phyloP scores from a whole-genome alignment of 2,797 vertebrate species.

The Sebastes reedi region DNA sequence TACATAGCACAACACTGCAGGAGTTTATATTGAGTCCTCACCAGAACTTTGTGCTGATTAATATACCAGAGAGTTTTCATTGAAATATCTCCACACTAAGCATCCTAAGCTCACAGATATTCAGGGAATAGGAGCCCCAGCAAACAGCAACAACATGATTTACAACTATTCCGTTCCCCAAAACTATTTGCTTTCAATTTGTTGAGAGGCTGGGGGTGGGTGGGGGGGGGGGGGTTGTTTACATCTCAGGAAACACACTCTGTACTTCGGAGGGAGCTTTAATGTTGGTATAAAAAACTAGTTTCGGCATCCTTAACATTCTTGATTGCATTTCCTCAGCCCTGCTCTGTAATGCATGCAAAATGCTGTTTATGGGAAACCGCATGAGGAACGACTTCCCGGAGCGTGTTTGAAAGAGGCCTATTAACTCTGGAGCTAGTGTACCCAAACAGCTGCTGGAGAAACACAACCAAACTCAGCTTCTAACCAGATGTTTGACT shows the following conservation, averaged over 20 bases:
- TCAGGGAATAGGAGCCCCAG: not conserved
- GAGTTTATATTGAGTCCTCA: not conserved
- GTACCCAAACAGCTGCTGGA: constrained; percentile 22
- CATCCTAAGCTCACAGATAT: not conserved
- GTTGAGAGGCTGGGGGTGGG: constrained; percentile 18
- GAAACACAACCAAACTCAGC: not conserved
- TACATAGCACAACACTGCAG: not conserved
- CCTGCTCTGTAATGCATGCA: constrained; percentile 31
- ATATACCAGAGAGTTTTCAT: not conserved
- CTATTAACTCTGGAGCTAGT: constrained; percentile 34
- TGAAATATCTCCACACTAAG: constrained; percentile 6
- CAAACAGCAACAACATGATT: constrained; percentile 23
- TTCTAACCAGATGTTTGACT: constrained; percentile 21
- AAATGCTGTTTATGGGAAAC: constrained; percentile 50
- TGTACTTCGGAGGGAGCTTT: constrained; percentile 32
- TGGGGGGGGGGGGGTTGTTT: constrained; percentile 35
- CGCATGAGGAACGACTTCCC: constrained; percentile 41
- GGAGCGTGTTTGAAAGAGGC: constrained; percentile 19
- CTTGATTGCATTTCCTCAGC: constrained; percentile 36
- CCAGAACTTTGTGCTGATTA: not conserved
- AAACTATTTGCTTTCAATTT: constrained; percentile 52
- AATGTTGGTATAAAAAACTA: constrained; percentile 28
- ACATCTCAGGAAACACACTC: constrained; percentile 27
- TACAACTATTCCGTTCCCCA: constrained; percentile 2
- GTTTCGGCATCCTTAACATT: constrained; percentile 34